A percentile compares a stretch with the other conserved stretches of the same genome.
Evolutionary conservation across 1,140 invertebrate genomes (phyloP).

Genomic region (Pogonognathellus flavescens): DNA sequence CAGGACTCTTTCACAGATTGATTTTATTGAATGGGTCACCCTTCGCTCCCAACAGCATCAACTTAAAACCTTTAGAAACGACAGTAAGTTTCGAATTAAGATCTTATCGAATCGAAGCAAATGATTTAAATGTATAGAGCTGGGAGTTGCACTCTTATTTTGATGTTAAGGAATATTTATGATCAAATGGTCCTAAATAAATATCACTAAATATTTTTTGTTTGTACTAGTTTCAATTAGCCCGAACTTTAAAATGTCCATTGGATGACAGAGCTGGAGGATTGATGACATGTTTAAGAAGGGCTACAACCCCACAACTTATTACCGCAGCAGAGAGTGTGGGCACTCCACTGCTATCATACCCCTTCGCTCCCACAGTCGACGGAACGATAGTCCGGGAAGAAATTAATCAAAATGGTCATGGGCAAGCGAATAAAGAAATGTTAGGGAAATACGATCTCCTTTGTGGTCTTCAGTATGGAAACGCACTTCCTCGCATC

Average conservation of each 20-base stretch:
- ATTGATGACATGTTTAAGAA: constrained; percentile 55
- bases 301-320: constrained; percentile 54
- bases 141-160: too few relatives aligned
- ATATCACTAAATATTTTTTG: neutral
- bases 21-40: constrained; percentile 66
- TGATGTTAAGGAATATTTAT: too few relatives aligned
- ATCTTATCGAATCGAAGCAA: too few relatives aligned
- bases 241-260: constrained; percentile 60
- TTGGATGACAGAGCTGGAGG: constrained; percentile 60
- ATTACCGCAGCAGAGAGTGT: constrained; percentile 62
- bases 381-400: constrained; percentile 62
- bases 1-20: constrained; percentile 65
- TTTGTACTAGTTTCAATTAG: constrained; percentile 59
- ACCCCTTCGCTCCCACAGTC: constrained; percentile 61
- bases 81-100: constrained; percentile 56
- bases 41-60: constrained; percentile 63
- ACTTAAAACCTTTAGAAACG: constrained; percentile 61
- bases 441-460: constrained; percentile 62
- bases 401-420: constrained; percentile 55
- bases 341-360: constrained; percentile 53
- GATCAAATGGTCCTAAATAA: too few relatives aligned
- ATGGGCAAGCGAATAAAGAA: constrained; percentile 35
- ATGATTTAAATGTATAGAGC: too few relatives aligned
- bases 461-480: constrained; percentile 63
- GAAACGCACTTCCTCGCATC: constrained; percentile 55